phyloP scores from a whole-genome alignment of 53 echinoderm and acorn worm species.

The Echinarachnius parma region DNA sequence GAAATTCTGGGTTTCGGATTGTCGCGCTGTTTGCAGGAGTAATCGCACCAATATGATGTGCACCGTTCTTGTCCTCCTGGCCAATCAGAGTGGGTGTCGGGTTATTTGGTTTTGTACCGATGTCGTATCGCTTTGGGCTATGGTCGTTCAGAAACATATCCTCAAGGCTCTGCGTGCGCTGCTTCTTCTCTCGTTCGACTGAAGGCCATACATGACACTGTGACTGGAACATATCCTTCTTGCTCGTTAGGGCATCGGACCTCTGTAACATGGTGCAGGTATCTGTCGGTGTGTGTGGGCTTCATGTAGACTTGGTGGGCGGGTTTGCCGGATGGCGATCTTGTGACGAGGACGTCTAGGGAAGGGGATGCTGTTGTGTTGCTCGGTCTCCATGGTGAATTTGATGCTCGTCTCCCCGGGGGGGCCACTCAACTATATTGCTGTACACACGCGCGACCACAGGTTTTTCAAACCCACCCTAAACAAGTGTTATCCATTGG shows the following conservation, averaged over 20 bases:
- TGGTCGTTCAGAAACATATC: constrained; percentile 5
- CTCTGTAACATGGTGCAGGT: constrained; percentile 48
- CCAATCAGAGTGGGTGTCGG: constrained; percentile 3
- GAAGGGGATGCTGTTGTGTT: constrained; percentile 7
- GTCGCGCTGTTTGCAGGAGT: constrained; percentile 23
- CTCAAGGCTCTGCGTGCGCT: constrained; percentile 42
- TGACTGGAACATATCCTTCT: constrained; percentile 24
- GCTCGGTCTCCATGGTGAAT: constrained; percentile 43
- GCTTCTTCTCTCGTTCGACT: constrained; percentile 31
- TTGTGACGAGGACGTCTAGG: constrained; percentile 11
- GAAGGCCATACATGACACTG: neutral
- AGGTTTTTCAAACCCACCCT: too few relatives aligned
- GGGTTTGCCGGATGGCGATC: constrained; percentile 54
- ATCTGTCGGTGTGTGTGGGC: too few relatives aligned
- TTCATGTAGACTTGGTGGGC: constrained; percentile 60
- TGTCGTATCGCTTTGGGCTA: constrained; percentile 1
- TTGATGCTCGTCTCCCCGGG: too few relatives aligned
- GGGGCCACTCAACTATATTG: too few relatives aligned
- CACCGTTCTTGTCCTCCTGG: too few relatives aligned
- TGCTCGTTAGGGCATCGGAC: constrained; percentile 29
- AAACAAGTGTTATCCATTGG: too few relatives aligned
- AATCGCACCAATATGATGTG: constrained; percentile 10
- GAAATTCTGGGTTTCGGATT: constrained; percentile 35
- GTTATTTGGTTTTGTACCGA: too few relatives aligned
- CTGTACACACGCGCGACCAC: too few relatives aligned